Base-by-base conservation (phyloP, 1,140 invertebrate genomes). In the Trichomalopsis sarcophagae region DNA sequence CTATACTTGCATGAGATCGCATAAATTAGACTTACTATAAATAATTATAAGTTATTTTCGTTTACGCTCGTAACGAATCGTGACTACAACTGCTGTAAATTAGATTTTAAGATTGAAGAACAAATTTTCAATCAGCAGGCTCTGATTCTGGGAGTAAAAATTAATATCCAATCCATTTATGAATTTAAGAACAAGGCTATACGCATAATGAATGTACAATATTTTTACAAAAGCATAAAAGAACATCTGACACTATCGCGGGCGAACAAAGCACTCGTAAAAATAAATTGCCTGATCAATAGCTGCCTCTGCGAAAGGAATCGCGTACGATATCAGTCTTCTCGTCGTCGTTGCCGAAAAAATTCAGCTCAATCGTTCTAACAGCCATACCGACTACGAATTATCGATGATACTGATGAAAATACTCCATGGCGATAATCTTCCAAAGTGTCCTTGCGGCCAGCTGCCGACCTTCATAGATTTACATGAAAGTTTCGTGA, bases 401-500 rank as follows among this genome's bases (percentile, higher is more conserved):
- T 73, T 33, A 73, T 44, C 74, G 21, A 75, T 75, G n/a, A 44
- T 44, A 75, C 23, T 75, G 17, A 75, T 44, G 40, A 75, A 75
- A 44, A 75, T 44, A 74, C 27, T 74, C 40, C 50, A 4, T 47
- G 47, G 30, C 55, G 21, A 50, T 81, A 81, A 73, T 74, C 68
- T 71, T 62, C 7, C 27, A 17, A 71, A 71, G 14, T 30, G n/a
- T 68, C 62, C 62, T 69, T 50, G 50, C 27, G 0, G 21, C 10
- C 21, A 13, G n/a, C 11, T 21, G 40, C 6, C 21, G 76, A 84
- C 76, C 82, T 79, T 84, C 40, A 69, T 3, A 11, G 33, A 79
- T 79, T 84, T 62, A 73, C 68, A 79, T 73, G 40, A 84, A 84
- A 79, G 66, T 78, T 84, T 84, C 27, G 68, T 44, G n/a, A 5